A percentile compares a stretch with the other conserved stretches of the same genome.
phyloP scores from a whole-genome alignment of 2,113 vertebrate species.

The Austrofundulus limnaeus region DNA sequence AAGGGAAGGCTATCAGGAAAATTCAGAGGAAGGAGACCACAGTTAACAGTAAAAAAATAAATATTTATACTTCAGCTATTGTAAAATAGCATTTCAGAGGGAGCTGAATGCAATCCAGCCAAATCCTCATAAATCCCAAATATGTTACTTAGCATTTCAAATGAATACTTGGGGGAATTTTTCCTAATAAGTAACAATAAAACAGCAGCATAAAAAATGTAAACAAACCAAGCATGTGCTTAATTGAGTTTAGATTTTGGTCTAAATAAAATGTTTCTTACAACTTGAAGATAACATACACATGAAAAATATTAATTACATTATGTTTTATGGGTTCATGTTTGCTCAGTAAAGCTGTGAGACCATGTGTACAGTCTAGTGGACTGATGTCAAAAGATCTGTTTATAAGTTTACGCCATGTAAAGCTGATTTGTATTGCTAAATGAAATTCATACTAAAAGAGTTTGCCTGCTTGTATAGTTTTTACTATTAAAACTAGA shows the following conservation, averaged over 20 bases:
- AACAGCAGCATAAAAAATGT: neutral
- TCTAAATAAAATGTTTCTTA: no score
- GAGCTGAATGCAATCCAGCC: neutral
- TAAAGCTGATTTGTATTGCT: neutral
- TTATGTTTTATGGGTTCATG: neutral
- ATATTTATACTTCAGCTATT: constrained; percentile 1
- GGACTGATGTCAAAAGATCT: neutral
- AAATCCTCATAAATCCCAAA: neutral
- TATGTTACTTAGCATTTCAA: neutral
- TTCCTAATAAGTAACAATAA: neutral
- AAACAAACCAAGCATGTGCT: no score
- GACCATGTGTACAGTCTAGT: neutral
- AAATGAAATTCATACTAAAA: neutral
- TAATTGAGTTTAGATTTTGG: no score
- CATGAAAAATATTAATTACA: no score
- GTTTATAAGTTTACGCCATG: neutral
- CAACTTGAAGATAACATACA: no score
- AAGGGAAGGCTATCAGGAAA: constrained; percentile 1
- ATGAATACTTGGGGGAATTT: neutral
- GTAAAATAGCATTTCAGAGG: neutral
- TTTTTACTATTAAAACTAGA: neutral
- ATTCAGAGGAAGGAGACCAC: constrained; percentile 1
- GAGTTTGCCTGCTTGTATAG: neutral
- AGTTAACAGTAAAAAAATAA: constrained; percentile 1
- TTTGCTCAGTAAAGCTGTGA: neutral